Evolutionary conservation across 2,113 vertebrate genomes (phyloP).

Genomic region (Argyrosomus japonicus): DNA sequence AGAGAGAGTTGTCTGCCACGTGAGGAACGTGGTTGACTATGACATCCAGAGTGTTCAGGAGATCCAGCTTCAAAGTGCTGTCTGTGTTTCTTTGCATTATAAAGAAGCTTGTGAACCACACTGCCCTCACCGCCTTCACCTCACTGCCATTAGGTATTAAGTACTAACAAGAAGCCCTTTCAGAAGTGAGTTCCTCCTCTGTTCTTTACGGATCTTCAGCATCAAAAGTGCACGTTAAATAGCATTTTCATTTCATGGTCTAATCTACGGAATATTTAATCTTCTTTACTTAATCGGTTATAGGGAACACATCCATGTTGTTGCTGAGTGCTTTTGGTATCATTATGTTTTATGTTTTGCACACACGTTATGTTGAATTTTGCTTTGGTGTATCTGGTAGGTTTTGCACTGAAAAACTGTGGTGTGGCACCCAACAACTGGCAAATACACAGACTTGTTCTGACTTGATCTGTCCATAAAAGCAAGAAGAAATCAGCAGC

Average conservation of each 20-base stretch:
- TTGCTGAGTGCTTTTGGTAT: too few species aligned
- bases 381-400: too few species aligned
- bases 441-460: too few species aligned
- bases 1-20: background rate
- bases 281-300: background rate
- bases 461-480: too few species aligned
- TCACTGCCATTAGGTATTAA: background rate
- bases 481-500: too few species aligned
- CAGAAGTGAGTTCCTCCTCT: background rate
- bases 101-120: background rate
- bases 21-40: background rate
- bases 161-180: conserved; percentile 1
- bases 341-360: too few species aligned
- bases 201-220: background rate
- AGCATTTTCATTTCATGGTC: background rate
- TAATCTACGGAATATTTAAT: background rate
- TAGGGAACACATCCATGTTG: too few species aligned
- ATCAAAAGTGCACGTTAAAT: background rate
- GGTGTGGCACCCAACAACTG: too few species aligned
- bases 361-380: too few species aligned
- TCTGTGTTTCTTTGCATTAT: background rate
- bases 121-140: background rate
- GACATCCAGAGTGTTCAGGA: background rate
- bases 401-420: too few species aligned
- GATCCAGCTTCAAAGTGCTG: background rate